Conservation (phyloP, 2,113 vertebrate genomes). For the Aspidoscelis tigris region DNA sequence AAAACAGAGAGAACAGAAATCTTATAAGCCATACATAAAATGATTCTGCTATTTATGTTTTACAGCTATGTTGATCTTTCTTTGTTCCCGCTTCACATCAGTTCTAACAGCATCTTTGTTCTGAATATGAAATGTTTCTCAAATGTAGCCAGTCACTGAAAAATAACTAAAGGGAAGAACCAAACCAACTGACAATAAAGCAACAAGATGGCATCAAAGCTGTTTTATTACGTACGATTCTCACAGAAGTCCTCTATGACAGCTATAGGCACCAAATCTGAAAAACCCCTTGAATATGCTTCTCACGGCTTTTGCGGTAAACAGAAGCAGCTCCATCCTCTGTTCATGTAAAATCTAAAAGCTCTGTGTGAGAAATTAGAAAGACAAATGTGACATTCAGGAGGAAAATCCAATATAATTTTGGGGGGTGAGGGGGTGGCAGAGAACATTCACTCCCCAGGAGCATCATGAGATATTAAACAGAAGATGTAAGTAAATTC, state of each 20-base stretch:
- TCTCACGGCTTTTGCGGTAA: slow-evolving; percentile 2
- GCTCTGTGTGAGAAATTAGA: slow-evolving; percentile 11
- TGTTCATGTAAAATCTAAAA: slow-evolving; percentile 34
- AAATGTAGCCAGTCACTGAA: slow-evolving; percentile 32
- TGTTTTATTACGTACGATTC: slow-evolving; percentile 21
- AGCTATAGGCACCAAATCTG: slow-evolving; percentile 37
- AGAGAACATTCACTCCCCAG: slow-evolving; percentile 9
- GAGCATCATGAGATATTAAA: slow-evolving; percentile 14
- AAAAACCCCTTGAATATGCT: slow-evolving; percentile 36
- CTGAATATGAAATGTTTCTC: slow-evolving; percentile 48
- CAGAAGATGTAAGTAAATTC: slow-evolving; percentile 38
- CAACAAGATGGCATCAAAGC: slow-evolving; percentile 41
- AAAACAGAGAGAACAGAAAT: neutral
- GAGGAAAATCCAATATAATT: neutral
- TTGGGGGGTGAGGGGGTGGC: neutral
- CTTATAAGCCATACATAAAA: neutral
- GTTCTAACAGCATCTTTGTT: slow-evolving; percentile 29
- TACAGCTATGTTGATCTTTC: neutral
- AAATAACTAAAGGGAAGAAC: slow-evolving; percentile 23
- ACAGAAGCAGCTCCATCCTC: slow-evolving; percentile 5
- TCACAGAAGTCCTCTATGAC: slow-evolving; percentile 28
- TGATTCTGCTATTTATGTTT: neutral
- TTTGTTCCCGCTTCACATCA: neutral
- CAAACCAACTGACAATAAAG: slow-evolving; percentile 39
- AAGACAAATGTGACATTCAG: slow-evolving; percentile 6